Conservation (phyloP, 2,797 vertebrate genomes). For the Threskiornis aethiopicus region DNA sequence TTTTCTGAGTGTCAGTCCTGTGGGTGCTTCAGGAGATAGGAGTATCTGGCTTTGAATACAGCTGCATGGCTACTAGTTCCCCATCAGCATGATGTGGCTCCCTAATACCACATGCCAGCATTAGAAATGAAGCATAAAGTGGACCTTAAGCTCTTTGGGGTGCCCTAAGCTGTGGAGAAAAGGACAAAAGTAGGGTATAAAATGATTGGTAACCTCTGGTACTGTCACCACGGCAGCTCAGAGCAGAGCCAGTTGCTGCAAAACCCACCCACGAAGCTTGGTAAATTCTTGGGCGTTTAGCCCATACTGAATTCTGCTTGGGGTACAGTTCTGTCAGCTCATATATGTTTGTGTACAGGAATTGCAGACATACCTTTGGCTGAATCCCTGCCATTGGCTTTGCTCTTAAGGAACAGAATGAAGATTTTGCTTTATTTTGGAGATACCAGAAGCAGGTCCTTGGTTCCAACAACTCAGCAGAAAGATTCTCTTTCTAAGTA, state of each 20-base stretch:
- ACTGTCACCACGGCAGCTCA: not conserved
- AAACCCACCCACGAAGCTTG: conserved; percentile 55
- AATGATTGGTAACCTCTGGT: not conserved
- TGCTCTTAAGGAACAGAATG: conserved; percentile 5
- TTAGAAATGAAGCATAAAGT: not conserved
- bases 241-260: conserved; percentile 13
- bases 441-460: conserved; percentile 52
- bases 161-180: not conserved
- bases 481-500: conserved; percentile 61
- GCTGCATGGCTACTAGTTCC: not conserved
- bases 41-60: not conserved
- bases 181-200: not conserved
- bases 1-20: not conserved
- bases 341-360: not conserved
- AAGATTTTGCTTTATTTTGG: conserved; percentile 5
- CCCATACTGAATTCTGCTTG: not conserved
- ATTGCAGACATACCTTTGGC: conserved; percentile 46
- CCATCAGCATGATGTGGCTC: not conserved
- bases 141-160: not conserved
- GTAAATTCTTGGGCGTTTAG: conserved; percentile 29
- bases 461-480: conserved; percentile 41
- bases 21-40: not conserved
- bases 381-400: conserved; percentile 7
- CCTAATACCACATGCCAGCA: not conserved
- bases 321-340: conserved; percentile 5